Percentiles rank a stretch among this genome's conserved stretches.
These are phyloP conservation scores for Pseudomyrmex cubaensis DNA, from an alignment of 1,140 invertebrate species.

Conservation along the genomic window DNA sequence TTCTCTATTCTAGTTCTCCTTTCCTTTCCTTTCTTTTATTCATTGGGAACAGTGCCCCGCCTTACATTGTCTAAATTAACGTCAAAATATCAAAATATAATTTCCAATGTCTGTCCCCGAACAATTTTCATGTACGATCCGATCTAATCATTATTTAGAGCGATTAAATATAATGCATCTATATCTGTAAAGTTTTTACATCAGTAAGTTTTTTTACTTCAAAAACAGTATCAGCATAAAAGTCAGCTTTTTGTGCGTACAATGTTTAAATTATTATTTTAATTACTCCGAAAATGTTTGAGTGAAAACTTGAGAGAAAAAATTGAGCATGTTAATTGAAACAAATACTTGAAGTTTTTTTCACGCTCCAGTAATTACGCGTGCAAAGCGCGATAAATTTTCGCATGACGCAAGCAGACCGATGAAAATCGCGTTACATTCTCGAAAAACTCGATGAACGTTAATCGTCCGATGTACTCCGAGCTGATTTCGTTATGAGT, in stretches of 20 bases:
- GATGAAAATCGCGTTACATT: not conserved
- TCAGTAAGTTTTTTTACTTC: too few relatives aligned
- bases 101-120: too few relatives aligned
- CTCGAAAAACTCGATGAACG: not conserved
- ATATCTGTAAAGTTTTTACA: too few relatives aligned
- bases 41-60: too few relatives aligned
- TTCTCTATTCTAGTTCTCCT: too few relatives aligned
- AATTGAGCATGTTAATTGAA: constrained; percentile 9
- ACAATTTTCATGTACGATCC: too few relatives aligned
- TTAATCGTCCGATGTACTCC: not conserved
- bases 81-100: too few relatives aligned
- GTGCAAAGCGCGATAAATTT: not conserved
- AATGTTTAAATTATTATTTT: not conserved
- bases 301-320: not conserved
- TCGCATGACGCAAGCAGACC: not conserved
- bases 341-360: not conserved
- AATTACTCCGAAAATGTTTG: not conserved
- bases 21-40: too few relatives aligned
- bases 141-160: too few relatives aligned
- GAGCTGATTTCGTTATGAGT: constrained; percentile 10
- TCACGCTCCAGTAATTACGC: not conserved
- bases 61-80: too few relatives aligned
- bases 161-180: too few relatives aligned
- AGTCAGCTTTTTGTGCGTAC: not conserved
- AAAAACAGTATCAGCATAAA: too few relatives aligned